These are phyloP conservation scores for Magallana gigas DNA, from an alignment of 1,140 invertebrate genomes.

Conservation along the genomic window DNA sequence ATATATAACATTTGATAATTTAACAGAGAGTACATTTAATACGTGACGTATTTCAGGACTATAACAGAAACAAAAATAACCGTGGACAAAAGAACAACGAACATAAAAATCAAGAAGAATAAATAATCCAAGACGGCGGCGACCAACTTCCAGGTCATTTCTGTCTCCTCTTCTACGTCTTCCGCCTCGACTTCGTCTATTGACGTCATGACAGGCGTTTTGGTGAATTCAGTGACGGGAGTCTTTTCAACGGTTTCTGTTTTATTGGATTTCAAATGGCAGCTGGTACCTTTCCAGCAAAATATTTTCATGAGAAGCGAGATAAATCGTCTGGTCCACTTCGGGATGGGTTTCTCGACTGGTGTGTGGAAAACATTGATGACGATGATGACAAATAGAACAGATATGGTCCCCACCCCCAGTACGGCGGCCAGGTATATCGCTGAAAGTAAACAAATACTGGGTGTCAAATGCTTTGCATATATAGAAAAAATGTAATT, in stretches of 20 bases:
- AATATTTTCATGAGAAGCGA: constrained; percentile 1
- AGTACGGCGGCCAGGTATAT: constrained; percentile 48
- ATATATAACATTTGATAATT: no score
- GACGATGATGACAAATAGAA: constrained; percentile 47
- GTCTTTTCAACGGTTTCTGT: not conserved
- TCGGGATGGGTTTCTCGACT: constrained; percentile 39
- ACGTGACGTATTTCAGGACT: not conserved
- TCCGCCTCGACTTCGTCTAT: not conserved
- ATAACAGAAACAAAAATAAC: constrained; percentile 24
- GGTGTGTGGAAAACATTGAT: constrained; percentile 37
- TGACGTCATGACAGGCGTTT: not conserved
- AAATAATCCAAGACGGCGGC: constrained; percentile 46
- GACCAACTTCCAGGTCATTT: constrained; percentile 35
- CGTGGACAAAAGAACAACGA: constrained; percentile 27
- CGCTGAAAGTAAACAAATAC: constrained; percentile 24
- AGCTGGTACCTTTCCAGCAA: constrained; percentile 27
- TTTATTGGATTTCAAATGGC: not conserved
- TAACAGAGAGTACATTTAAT: not conserved
- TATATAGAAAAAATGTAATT: not conserved
- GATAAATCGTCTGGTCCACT: constrained; percentile 37
- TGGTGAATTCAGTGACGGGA: not conserved
- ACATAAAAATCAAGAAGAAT: constrained; percentile 44
- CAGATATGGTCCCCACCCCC: constrained; percentile 18
- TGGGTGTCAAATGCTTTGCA: no score
- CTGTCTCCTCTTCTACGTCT: not conserved